phyloP scores from a whole-genome alignment of 2,113 vertebrate genomes.

The Pseudopodoces humilis region DNA sequence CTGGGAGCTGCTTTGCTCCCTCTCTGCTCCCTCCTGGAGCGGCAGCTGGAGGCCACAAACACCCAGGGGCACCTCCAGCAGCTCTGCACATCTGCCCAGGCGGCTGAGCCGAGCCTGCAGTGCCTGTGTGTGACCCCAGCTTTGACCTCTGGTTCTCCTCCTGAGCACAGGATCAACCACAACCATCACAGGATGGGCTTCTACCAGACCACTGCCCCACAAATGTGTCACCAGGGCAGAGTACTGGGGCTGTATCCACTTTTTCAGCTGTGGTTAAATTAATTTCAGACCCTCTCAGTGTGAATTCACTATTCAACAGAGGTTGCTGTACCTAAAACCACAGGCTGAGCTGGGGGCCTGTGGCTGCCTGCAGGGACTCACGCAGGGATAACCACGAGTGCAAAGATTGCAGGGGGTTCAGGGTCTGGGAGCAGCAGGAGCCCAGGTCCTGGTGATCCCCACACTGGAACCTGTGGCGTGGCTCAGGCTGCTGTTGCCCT shows the following conservation, averaged over 20 bases:
- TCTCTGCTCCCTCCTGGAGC: background rate
- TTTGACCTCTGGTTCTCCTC: background rate
- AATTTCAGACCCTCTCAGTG: background rate
- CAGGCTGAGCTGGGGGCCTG: background rate
- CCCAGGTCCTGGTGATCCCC: background rate
- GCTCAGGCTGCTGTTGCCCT: no score
- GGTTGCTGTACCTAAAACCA: background rate
- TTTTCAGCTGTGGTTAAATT: background rate
- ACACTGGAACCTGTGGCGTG: background rate
- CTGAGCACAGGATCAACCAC: background rate
- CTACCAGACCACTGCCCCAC: fast-evolving
- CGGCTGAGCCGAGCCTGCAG: fast-evolving
- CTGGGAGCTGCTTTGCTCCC: background rate
- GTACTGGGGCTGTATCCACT: fast-evolving
- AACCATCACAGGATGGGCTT: fast-evolving
- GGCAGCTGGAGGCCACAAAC: background rate
- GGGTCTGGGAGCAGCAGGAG: background rate
- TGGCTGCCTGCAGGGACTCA: background rate
- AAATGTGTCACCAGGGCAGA: fast-evolving
- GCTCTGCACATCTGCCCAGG: background rate
- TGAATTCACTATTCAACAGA: fast-evolving
- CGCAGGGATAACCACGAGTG: fast-evolving
- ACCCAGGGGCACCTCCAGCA: background rate
- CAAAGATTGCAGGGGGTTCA: no score
- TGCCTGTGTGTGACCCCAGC: fast-evolving